Evolutionary conservation across 2,888 invertebrate species (phyloP).

Genomic region (Agonum fuliginosum): DNA sequence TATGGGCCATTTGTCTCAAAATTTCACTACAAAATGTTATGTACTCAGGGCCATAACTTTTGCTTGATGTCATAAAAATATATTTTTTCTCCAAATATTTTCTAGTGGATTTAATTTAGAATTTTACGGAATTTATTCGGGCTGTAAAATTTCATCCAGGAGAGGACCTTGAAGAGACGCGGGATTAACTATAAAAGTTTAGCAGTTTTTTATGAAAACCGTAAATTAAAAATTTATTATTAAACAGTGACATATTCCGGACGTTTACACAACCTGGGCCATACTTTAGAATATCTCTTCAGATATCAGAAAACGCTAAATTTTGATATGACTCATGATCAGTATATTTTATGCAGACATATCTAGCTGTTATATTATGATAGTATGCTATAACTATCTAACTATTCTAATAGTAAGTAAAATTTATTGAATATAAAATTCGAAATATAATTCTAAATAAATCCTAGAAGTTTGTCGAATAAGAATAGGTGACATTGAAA

Average conservation of each 20-base stretch:
- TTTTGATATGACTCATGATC: no score
- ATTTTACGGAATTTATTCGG: slow-evolving; percentile 31
- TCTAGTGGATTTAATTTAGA: slow-evolving; percentile 32
- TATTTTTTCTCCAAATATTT: slow-evolving; percentile 29
- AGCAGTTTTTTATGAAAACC: not conserved
- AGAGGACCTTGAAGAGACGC: not conserved
- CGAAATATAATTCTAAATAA: no score
- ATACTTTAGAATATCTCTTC: no score
- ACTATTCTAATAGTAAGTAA: no score
- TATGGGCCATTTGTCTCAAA: slow-evolving; percentile 52
- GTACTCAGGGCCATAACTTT: slow-evolving; percentile 22
- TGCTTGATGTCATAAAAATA: slow-evolving; percentile 23
- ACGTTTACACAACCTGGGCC: no score
- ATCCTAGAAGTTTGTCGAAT: no score
- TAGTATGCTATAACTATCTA: no score
- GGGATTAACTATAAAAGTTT: slow-evolving; percentile 22
- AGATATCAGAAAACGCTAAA: no score
- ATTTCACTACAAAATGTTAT: slow-evolving; percentile 44
- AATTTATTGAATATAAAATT: no score
- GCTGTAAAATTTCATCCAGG: slow-evolving; percentile 18
- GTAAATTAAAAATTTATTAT: not conserved
- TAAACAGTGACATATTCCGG: not conserved
- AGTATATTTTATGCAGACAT: no score
- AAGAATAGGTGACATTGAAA: no score
- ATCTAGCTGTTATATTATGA: no score